Conservation (phyloP, 2,888 invertebrate species). For the Eupithecia vulgata region DNA sequence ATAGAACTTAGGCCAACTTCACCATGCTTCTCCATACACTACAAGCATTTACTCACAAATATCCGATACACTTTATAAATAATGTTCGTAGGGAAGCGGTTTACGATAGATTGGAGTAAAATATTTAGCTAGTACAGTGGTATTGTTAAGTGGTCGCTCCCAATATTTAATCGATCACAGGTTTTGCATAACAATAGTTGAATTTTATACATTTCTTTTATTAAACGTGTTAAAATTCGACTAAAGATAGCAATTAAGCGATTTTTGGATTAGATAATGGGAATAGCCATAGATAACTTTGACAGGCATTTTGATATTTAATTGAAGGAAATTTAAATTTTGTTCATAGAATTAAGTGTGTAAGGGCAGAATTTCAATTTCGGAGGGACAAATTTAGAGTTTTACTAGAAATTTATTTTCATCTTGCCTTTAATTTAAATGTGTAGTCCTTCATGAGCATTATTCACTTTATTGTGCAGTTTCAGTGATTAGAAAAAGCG, state of each 20-base stretch:
- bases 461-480: conserved; percentile 50
- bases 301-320: not conserved
- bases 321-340: not conserved
- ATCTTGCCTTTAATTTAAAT: not conserved
- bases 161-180: not conserved
- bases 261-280: not conserved
- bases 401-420: not conserved
- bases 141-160: not conserved
- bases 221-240: not conserved
- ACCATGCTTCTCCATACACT: conserved; percentile 78
- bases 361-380: not conserved
- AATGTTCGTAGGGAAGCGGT: conserved; percentile 46
- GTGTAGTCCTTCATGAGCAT: conserved; percentile 41
- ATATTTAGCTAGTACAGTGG: conserved; percentile 3
- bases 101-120: conserved; percentile 17
- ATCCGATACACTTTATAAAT: conserved; percentile 71
- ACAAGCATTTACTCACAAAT: conserved; percentile 81
- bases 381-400: not conserved
- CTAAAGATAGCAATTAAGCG: not conserved
- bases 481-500: conserved; percentile 72
- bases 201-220: not conserved
- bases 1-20: conserved; percentile 57
- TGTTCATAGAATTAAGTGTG: not conserved
- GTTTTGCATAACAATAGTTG: not conserved
- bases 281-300: not conserved